Conservation (phyloP, 2,113 vertebrate species). For the Vireo altiloquus region DNA sequence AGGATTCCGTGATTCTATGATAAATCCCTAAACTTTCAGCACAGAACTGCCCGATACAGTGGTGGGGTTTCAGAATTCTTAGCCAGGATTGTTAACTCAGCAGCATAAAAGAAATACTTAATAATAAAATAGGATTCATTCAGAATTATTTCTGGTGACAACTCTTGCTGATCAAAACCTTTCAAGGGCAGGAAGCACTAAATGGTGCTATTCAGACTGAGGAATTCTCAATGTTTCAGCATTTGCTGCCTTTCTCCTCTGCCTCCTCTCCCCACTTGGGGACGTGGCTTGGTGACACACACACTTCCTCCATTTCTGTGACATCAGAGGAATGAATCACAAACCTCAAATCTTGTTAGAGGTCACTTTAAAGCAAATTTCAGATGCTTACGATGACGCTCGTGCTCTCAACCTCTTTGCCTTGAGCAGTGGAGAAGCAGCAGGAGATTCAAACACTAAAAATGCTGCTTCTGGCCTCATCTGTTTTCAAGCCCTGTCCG, state of each 20-base stretch:
- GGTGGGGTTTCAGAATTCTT: not conserved
- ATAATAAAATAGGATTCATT: not conserved
- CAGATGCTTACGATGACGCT: not conserved
- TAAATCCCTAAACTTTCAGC: not conserved
- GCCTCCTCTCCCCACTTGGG: not conserved
- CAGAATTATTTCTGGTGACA: not conserved
- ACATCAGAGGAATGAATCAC: not conserved
- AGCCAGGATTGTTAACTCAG: not conserved
- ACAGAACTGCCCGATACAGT: not conserved
- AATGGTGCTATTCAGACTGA: not conserved
- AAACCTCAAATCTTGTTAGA: not conserved
- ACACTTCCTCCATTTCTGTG: not conserved
- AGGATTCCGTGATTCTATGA: not conserved
- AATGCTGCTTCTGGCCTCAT: not conserved
- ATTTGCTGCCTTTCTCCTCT: not conserved
- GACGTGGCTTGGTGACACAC: not conserved
- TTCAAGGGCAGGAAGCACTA: not conserved
- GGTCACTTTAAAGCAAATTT: not conserved
- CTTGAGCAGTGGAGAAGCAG: not conserved
- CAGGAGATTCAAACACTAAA: not conserved
- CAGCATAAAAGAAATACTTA: not conserved
- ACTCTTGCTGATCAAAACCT: not conserved
- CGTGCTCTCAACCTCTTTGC: not conserved
- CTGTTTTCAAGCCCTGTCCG: accelerated
- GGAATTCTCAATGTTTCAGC: not conserved